Base-by-base conservation (phyloP, 2,113 vertebrate species). In the Girardinichthys multiradiatus region DNA sequence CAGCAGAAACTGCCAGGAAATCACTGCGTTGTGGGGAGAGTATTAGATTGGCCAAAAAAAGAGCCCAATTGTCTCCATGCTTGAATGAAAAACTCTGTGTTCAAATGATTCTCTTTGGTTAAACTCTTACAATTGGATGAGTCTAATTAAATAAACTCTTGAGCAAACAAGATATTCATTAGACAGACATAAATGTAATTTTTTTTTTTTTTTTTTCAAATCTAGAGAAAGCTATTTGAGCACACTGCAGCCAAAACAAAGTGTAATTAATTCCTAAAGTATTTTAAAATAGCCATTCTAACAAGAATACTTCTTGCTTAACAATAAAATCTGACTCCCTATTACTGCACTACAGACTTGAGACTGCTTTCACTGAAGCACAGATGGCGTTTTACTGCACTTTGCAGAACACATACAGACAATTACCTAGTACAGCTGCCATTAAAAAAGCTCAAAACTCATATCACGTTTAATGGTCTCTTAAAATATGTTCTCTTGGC, bases 311-410 rank as follows among this genome's bases (percentile, higher is more conserved):
- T 24, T 42, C 48, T 74, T 71, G 64, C 74, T 82, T 84, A 64
- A 61, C 74, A 72, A 70, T 77, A 77, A 78, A 77, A 64, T 61
- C 39, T 69, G 57, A 65, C 60, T 69, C 17, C 33, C 54, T 6
- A 57, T 77, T 70, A 68, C 74, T 84, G 70, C 66, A 74, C 72
- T 75, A 74, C 77, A 87, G 84, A 85, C 80, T 81, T 72, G 68
- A 42, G 63, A 59, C 62, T 70, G 72, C 65, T 86, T 93, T 92
- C 79, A 90, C 78, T 68, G 82, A 60, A 39, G 88, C 82, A 80
- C 90, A 93, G 90, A 93, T 92, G 93, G 88, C 35, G 63, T 86
- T 89, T 89, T 70, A 89, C 67, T 90, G 66, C 65, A 76, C 72
- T 87, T 86, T 87, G 67, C 65, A 59, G 80, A 67, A 59, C 79